Conservation (phyloP, 1,140 invertebrate genomes). For the Macrostomum lignano region DNA sequence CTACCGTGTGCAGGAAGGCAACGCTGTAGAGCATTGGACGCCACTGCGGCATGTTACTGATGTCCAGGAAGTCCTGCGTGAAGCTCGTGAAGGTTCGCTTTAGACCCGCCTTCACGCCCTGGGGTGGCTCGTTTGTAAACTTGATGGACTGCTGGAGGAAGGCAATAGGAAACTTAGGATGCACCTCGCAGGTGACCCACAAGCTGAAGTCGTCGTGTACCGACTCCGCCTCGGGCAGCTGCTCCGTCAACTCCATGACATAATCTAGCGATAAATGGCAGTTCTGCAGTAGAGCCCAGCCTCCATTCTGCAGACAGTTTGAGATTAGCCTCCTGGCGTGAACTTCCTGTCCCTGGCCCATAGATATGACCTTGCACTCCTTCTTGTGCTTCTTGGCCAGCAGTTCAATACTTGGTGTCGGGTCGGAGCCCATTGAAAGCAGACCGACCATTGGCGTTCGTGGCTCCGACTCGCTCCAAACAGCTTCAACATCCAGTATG, state of each 20-base stretch:
- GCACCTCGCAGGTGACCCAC: slow-evolving; percentile 62
- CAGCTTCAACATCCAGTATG: slow-evolving; percentile 60
- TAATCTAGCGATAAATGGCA: slow-evolving; percentile 21
- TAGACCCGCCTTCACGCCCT: slow-evolving; percentile 24
- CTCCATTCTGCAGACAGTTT: slow-evolving; percentile 16
- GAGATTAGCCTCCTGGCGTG: slow-evolving; percentile 18
- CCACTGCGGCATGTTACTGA: slow-evolving; percentile 63
- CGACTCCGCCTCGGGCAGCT: slow-evolving; percentile 35
- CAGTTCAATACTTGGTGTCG: slow-evolving; percentile 17
- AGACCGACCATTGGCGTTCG: slow-evolving; percentile 64
- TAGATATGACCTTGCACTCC: slow-evolving; percentile 19
- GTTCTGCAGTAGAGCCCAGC: slow-evolving; percentile 21
- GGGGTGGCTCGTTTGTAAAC: slow-evolving; percentile 40
- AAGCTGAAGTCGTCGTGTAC: slow-evolving; percentile 53
- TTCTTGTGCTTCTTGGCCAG: slow-evolving; percentile 24
- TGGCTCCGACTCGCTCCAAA: slow-evolving; percentile 59
- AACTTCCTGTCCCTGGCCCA: slow-evolving; percentile 25
- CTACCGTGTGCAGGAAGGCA: slow-evolving; percentile 42
- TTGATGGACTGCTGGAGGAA: slow-evolving; percentile 59
- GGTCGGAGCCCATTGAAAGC: slow-evolving; percentile 39
- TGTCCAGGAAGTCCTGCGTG: slow-evolving; percentile 54
- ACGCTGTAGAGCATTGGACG: slow-evolving; percentile 69
- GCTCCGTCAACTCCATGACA: slow-evolving; percentile 36
- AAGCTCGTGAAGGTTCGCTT: slow-evolving; percentile 36
- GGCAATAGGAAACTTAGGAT: slow-evolving; percentile 50